phyloP scores from a whole-genome alignment of 2,888 invertebrate genomes.

The Epirrita christyi region DNA sequence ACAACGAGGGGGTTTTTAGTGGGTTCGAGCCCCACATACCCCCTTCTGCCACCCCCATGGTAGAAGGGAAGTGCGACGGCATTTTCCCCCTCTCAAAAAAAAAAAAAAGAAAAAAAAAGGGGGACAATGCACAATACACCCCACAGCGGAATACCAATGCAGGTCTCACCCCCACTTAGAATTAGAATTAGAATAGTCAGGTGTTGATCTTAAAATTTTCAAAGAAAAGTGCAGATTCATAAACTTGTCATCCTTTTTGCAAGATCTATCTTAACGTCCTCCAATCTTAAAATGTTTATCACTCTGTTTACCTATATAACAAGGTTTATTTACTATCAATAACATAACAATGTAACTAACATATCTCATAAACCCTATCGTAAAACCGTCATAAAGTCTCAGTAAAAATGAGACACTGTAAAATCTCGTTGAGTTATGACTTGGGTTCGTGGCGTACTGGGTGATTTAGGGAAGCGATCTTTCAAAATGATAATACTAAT shows the following conservation, averaged over 20 bases:
- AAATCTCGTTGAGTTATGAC: conserved; percentile 6
- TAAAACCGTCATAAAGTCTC: conserved; percentile 11
- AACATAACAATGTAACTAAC: conserved; percentile 10
- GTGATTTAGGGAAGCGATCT: not conserved
- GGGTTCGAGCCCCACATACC: too few relatives aligned
- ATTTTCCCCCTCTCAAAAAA: too few relatives aligned
- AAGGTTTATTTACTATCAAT: conserved; percentile 4
- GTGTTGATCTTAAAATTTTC: too few relatives aligned
- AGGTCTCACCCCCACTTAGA: too few relatives aligned
- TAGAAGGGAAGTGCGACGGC: too few relatives aligned
- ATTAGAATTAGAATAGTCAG: too few relatives aligned
- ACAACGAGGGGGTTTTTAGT: too few relatives aligned
- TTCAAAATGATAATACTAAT: not conserved
- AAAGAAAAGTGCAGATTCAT: too few relatives aligned
- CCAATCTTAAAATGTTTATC: not conserved
- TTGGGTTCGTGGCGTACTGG: not conserved
- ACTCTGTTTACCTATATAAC: not conserved
- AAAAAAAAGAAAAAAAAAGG: too few relatives aligned
- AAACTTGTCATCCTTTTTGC: not conserved
- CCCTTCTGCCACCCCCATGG: too few relatives aligned
- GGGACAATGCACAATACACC: too few relatives aligned
- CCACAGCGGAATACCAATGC: too few relatives aligned
- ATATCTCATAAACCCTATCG: conserved; percentile 11
- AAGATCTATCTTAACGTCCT: not conserved
- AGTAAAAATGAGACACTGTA: conserved; percentile 11